Percentiles rank a stretch among this genome's conserved stretches.
Evolutionary conservation across 1,140 invertebrate genomes (phyloP).

Genomic region (Hycleus cichorii): DNA sequence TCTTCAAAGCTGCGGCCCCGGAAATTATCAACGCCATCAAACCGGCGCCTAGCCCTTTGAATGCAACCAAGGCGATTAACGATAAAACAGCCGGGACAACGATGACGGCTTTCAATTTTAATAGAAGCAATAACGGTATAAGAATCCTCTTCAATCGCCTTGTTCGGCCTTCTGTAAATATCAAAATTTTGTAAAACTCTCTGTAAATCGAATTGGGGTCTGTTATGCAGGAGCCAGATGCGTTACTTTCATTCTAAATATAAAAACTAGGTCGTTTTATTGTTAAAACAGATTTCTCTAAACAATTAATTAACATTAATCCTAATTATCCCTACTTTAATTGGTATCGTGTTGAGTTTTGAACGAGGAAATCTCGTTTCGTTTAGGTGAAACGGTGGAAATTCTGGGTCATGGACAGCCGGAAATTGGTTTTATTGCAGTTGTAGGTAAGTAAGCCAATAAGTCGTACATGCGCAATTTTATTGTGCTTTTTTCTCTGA

Average conservation of each 20-base stretch:
- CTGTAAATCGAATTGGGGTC: not conserved
- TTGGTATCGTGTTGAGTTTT: no score
- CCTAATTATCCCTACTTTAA: no score
- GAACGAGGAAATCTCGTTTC: no score
- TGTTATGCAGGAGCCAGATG: not conserved
- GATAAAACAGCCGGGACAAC: constrained; percentile 56
- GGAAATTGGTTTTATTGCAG: constrained; percentile 8
- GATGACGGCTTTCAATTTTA: constrained; percentile 57
- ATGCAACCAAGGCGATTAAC: constrained; percentile 51
- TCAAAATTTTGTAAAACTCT: not conserved
- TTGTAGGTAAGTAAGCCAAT: constrained; percentile 24
- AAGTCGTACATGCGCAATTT: constrained; percentile 2
- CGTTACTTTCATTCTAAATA: not conserved
- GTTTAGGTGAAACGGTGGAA: no score
- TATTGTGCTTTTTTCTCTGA: no score
- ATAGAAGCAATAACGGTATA: constrained; percentile 51
- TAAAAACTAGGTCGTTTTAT: no score
- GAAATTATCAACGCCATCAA: constrained; percentile 55
- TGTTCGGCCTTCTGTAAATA: constrained; percentile 48
- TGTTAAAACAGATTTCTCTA: no score
- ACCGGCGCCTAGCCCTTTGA: constrained; percentile 57
- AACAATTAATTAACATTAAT: no score
- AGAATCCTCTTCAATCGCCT: constrained; percentile 54
- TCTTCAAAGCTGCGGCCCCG: constrained; percentile 46
- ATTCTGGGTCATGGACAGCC: constrained; percentile 20